These are phyloP conservation scores for Pandemis corylana DNA, from an alignment of 2,888 invertebrate genomes.

Conservation along the genomic window DNA sequence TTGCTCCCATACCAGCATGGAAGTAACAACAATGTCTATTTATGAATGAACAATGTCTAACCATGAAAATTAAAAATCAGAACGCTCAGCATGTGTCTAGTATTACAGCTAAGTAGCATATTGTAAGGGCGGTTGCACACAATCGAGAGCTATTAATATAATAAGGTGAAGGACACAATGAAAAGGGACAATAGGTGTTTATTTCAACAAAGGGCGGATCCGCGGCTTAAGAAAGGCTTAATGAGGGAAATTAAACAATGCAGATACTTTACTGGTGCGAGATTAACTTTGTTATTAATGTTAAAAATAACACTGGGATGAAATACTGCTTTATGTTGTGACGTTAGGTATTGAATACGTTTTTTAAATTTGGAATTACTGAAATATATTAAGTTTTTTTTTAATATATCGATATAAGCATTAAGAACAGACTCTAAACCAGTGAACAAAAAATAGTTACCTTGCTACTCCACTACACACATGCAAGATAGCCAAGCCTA, in stretches of 20 bases:
- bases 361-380: too few species aligned
- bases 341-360: not conserved
- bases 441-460: too few species aligned
- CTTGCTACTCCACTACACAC: too few species aligned
- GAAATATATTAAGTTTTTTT: too few species aligned
- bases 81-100: not conserved
- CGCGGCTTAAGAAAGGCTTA: slow-evolving; percentile 27
- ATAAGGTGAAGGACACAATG: slow-evolving; percentile 35
- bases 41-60: too few species aligned
- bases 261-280: slow-evolving; percentile 14
- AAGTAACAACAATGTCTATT: too few species aligned
- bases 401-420: too few species aligned
- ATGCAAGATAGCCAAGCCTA: too few species aligned
- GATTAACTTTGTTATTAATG: slow-evolving; percentile 21
- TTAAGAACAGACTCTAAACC: too few species aligned
- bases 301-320: slow-evolving; percentile 7
- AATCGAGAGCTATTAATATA: slow-evolving; percentile 33
- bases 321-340: not conserved
- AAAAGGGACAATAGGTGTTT: slow-evolving; percentile 33
- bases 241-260: slow-evolving; percentile 28
- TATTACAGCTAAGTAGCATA: not conserved
- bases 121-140: slow-evolving; percentile 26
- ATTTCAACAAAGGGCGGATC: slow-evolving; percentile 19
- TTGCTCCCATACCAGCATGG: too few species aligned
- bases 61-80: not conserved